A percentile compares a stretch with the other conserved stretches of the same genome.
Conservation (phyloP, 1,140 invertebrate genomes). For the Drosophila sulfurigaster region DNA sequence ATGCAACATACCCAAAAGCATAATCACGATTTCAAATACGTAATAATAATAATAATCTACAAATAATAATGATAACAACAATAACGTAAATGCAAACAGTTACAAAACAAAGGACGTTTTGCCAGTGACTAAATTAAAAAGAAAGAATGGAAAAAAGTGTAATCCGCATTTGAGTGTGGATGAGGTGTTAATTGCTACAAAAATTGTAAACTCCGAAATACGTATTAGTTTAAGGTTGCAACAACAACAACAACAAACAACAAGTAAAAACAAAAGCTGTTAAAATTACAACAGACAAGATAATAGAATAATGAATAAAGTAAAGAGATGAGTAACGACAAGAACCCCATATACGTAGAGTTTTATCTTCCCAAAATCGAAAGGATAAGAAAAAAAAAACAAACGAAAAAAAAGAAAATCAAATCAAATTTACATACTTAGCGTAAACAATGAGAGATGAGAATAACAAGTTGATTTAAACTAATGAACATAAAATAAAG, state of each 20-base stretch:
- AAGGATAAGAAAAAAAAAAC: slow-evolving; percentile 5
- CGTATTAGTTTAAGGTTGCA: slow-evolving; percentile 81
- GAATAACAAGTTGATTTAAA: slow-evolving; percentile 58
- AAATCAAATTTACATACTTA: slow-evolving; percentile 31
- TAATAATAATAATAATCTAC: slow-evolving; percentile 69
- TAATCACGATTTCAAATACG: slow-evolving; percentile 83
- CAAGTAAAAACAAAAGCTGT: slow-evolving; percentile 18
- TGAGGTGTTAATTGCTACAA: slow-evolving; percentile 42
- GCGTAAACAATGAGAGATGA: slow-evolving; percentile 39
- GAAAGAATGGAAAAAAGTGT: slow-evolving; percentile 25
- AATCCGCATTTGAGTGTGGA: slow-evolving; percentile 39
- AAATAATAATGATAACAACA: slow-evolving; percentile 34
- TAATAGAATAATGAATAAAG: slow-evolving; percentile 11
- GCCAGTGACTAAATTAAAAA: slow-evolving; percentile 76
- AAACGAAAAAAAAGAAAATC: background rate
- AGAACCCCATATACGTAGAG: slow-evolving; percentile 78
- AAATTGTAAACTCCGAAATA: slow-evolving; percentile 69
- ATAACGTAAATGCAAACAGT: slow-evolving; percentile 12
- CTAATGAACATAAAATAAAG: slow-evolving; percentile 27
- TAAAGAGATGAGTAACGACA: slow-evolving; percentile 1
- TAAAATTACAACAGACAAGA: slow-evolving; percentile 6
- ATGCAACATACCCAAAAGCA: slow-evolving; percentile 81
- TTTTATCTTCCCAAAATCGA: slow-evolving; percentile 74
- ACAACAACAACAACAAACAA: slow-evolving; percentile 57
- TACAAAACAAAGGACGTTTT: slow-evolving; percentile 64